phyloP scores from a whole-genome alignment of 2,113 vertebrate species.

The Ailuropoda melanoleuca region DNA sequence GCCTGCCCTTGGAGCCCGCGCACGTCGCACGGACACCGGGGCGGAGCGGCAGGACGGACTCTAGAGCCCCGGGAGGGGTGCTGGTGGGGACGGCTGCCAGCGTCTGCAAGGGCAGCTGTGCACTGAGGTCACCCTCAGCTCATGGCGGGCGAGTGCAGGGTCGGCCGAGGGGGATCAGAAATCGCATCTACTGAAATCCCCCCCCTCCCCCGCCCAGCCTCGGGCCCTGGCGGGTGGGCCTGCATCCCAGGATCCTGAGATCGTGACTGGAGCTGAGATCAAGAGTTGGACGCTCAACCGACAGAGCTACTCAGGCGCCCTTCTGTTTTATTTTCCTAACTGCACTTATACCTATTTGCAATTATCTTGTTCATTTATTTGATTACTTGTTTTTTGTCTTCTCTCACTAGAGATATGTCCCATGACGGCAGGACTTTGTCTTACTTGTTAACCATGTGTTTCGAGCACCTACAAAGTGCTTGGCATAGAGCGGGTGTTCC shows the following conservation, averaged over 20 bases:
- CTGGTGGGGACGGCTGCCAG: fast-evolving
- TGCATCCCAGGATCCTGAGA: neutral
- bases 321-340: neutral
- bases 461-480: neutral
- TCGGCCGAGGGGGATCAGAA: neutral
- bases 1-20: neutral
- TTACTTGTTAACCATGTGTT: neutral
- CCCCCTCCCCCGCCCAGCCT: too few species aligned
- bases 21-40: neutral
- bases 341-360: neutral
- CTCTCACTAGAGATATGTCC: neutral
- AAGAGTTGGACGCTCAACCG: neutral
- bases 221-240: too few species aligned
- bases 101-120: neutral
- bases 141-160: neutral
- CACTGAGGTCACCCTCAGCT: neutral
- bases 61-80: neutral
- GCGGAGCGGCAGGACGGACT: neutral
- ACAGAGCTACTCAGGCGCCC: neutral
- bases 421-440: neutral
- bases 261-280: neutral
- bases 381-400: neutral
- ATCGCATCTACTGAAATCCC: neutral
- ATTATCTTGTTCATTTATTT: neutral
- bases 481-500: neutral